These are phyloP conservation scores for Ciconia maguari DNA, from an alignment of 2,113 vertebrate genomes.

Conservation along the genomic window DNA sequence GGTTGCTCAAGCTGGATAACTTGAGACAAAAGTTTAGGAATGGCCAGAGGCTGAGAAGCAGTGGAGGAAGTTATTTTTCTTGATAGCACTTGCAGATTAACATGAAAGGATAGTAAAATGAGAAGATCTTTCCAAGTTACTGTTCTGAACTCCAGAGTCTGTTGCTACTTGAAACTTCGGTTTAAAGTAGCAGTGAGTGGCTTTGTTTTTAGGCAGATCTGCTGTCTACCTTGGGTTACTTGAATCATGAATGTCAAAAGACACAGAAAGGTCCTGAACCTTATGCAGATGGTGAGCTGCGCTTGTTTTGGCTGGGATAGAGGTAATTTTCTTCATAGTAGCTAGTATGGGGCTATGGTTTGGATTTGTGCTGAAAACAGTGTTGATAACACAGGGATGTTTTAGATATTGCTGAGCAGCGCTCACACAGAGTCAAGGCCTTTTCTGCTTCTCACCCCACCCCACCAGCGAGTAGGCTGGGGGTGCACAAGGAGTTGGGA, in stretches of 20 bases:
- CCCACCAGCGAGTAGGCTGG: no score
- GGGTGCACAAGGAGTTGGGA: no score
- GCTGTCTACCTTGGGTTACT: not conserved
- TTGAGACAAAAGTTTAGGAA: not conserved
- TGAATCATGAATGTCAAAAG: not conserved
- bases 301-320: no score
- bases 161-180: not conserved
- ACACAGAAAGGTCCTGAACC: not conserved
- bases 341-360: no score
- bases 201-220: not conserved
- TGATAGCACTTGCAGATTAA: not conserved
- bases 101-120: not conserved
- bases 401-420: no score
- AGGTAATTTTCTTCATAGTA: no score
- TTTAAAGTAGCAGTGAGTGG: not conserved
- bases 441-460: no score
- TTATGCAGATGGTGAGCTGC: not conserved
- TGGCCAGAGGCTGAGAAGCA: not conserved
- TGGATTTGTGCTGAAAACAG: no score
- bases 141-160: not conserved
- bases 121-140: not conserved
- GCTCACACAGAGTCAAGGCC: no score
- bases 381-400: no score
- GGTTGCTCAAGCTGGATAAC: not conserved
- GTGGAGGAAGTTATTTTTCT: not conserved